Base-by-base conservation (phyloP, 2,888 invertebrate species). In the Apantesis nais region DNA sequence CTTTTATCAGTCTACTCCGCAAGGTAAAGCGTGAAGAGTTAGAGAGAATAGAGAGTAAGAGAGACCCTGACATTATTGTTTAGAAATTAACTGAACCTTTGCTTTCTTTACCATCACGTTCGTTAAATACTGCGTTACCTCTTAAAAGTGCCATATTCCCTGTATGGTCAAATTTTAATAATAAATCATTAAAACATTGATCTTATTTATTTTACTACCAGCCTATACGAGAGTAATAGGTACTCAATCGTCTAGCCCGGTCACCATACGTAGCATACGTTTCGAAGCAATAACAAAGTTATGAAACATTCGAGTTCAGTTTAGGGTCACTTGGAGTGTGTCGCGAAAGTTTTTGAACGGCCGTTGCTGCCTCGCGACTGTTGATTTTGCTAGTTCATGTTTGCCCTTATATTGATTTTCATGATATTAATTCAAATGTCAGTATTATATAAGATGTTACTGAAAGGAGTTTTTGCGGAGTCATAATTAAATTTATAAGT, bases 201-300 rank as follows among this genome's bases (percentile, higher is more conserved):
- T 22, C 5, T 63, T 63, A 41, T 63, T 29, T 12, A 60, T 34
- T 66, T 48, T 39, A 29, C n/a, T n/a, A 44, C 44, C 29, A 55
- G 62, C 25, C 31, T 63, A 60, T 58, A 34, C 41, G 22, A 44
- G 63, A 66, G 39, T 29, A 48, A 60, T 22, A 63, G 25, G 62
- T 29, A 62, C 71, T 71, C 29, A 58, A 29, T n/a, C n/a, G 62
- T 63, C 63, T 16, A 58, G 25, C 39, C 31, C 60, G 16, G 31
- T 58, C 25, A n/a, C 41, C 48, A 61, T 72, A 67, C 66, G 19
- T 64, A 68, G 29, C 29, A 34, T 62, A 68, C 68, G 73, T 77
- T 74, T 70, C 77, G 79, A 82, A 82, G 89, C 83, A 89, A 89
- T 89, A 89, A 88, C 84, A 84, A 88, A 89, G 88, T 89, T 88